phyloP scores from a whole-genome alignment of 2,113 vertebrate genomes.

The Cryptomyrus ogoouensis region DNA sequence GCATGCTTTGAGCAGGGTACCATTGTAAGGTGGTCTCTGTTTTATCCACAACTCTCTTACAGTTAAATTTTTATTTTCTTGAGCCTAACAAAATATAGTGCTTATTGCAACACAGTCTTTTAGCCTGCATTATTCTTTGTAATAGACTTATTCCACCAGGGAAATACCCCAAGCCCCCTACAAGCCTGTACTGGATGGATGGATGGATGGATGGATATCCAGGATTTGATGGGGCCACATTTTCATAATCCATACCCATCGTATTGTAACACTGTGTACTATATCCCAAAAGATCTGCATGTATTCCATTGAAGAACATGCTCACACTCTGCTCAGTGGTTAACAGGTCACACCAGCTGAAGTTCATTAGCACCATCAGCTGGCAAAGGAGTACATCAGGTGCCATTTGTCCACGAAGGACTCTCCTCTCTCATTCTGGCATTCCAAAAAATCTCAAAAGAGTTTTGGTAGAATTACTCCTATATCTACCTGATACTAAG shows the following conservation, averaged over 20 bases:
- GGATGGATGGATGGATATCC: background rate
- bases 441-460: background rate
- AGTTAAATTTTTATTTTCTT: background rate
- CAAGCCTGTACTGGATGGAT: background rate
- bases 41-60: background rate
- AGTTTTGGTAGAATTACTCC: background rate
- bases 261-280: background rate
- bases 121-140: background rate
- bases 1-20: background rate
- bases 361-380: background rate
- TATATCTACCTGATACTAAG: background rate
- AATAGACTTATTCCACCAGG: background rate
- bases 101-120: background rate
- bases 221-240: background rate
- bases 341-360: background rate
- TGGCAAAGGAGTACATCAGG: background rate
- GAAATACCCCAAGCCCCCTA: background rate
- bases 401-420: background rate
- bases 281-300: background rate
- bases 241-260: background rate
- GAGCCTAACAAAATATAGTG: background rate
- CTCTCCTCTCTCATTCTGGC: background rate
- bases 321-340: background rate
- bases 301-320: background rate
- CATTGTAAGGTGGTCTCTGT: background rate